Base-by-base conservation (phyloP, 2,113 vertebrate species). In the Emydocephalus ijimae region DNA sequence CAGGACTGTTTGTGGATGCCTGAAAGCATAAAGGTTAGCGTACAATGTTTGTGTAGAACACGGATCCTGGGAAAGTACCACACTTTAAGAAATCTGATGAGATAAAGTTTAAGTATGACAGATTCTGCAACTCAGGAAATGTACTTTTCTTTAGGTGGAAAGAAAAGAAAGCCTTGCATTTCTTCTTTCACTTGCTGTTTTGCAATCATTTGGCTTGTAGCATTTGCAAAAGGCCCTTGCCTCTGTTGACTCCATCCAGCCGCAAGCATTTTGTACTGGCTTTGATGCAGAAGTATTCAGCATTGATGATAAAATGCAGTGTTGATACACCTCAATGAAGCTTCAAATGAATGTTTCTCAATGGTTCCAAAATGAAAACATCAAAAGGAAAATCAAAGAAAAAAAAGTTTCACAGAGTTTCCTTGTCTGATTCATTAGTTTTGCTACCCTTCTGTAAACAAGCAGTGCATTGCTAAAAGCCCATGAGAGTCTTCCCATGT, bases 121-220 rank as follows among this genome's bases (percentile, higher is more conserved):
- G 5, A 0, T 9, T 55, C 69, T 45, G 94, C 93, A 48, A 21
- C 26, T 4, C 90, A 0, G 94, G 93, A 55, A 43, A 93, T 43
- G 74, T 69, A 34, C 45, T 3, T 86, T 24, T 52, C 61, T 81
- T 48, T 11, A 12, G 34, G 94, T 95, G 95, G 96, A 96, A 21
- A 57, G 56, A 57, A 57, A 57, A 57, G 20, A 23, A 96, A 96
- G 92, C 95, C 8, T 93, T 94, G 94, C 92, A 57, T 93, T 96
- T 96, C 96, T 96, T 94, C 94, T 94, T 45, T 90, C 92, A 89
- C 94, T 94, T 55, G 43, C 1, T 59, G 94, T 96, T 96, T 95
- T 92, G 95, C 96, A 95, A 93, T 88, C 69, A 92, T 69, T 1
- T 29, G 85, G 93, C 57, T 93, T 94, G 95, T 89, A 54, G 74